Evolutionary conservation across 2,113 vertebrate genomes (phyloP).

Genomic region (Mobula birostris): DNA sequence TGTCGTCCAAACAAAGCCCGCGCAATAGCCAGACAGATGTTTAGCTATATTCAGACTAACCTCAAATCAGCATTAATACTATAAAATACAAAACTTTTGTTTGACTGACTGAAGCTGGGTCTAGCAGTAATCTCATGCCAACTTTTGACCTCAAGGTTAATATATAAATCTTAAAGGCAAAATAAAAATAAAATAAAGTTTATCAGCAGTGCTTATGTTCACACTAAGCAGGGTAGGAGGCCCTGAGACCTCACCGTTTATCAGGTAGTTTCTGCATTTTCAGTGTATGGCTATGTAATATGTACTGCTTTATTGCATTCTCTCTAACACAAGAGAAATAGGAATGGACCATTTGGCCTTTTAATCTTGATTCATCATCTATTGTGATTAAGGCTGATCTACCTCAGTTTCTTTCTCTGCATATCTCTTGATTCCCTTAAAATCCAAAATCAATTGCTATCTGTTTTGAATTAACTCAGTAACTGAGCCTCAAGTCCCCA

Average conservation of each 20-base stretch:
- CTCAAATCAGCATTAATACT: not conserved
- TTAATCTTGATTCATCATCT: too few species aligned
- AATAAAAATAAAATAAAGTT: not conserved
- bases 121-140: not conserved
- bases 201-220: too few species aligned
- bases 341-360: too few species aligned
- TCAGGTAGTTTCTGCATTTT: not conserved
- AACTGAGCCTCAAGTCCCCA: too few species aligned
- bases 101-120: too few species aligned
- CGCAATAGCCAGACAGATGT: not conserved
- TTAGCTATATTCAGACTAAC: not conserved
- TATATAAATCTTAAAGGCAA: not conserved
- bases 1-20: conserved; percentile 19
- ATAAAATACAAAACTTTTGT: not conserved
- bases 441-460: too few species aligned
- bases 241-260: not conserved
- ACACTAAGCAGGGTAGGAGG: not conserved
- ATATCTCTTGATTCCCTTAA: too few species aligned
- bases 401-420: too few species aligned
- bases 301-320: too few species aligned
- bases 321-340: not conserved
- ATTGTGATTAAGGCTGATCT: too few species aligned
- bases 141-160: not conserved
- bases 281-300: not conserved
- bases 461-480: too few species aligned